phyloP scores from a whole-genome alignment of 2,888 invertebrate genomes.

The Heliconius charithonia region DNA sequence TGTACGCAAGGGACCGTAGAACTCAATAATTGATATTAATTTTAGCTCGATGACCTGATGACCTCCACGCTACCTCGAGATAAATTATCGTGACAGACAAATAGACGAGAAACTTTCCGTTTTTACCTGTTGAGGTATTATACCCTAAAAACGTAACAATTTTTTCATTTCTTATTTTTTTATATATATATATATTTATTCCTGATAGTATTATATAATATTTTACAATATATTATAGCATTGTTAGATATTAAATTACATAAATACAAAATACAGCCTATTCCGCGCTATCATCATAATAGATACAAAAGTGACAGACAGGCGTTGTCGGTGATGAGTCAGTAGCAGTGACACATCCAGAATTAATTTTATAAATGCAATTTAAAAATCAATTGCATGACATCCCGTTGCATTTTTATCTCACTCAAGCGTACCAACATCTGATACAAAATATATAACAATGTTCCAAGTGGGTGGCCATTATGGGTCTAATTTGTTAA shows the following conservation, averaged over 20 bases:
- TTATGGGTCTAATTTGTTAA: background rate
- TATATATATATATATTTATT: background rate
- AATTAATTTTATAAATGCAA: conserved; percentile 47
- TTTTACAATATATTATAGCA: background rate
- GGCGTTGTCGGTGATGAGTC: conserved; percentile 64
- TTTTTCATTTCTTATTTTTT: too few relatives aligned
- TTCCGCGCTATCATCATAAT: conserved; percentile 37
- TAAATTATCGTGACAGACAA: too few relatives aligned
- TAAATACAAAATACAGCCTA: conserved; percentile 31
- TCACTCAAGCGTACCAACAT: conserved; percentile 38
- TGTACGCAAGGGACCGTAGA: too few relatives aligned
- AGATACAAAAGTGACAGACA: conserved; percentile 46
- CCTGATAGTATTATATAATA: background rate
- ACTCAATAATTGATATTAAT: too few relatives aligned
- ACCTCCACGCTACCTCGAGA: too few relatives aligned
- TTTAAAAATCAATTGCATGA: conserved; percentile 41
- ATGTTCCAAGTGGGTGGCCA: background rate
- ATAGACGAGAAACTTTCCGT: too few relatives aligned
- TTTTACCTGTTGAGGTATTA: too few relatives aligned
- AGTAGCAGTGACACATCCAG: conserved; percentile 48
- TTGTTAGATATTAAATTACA: conserved; percentile 14
- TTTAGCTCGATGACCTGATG: too few relatives aligned
- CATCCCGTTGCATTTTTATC: conserved; percentile 47
- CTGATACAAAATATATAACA: conserved; percentile 28
- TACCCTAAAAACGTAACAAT: too few relatives aligned